Base-by-base conservation (phyloP, 2,888 invertebrate genomes). In the Hyles lineata region DNA sequence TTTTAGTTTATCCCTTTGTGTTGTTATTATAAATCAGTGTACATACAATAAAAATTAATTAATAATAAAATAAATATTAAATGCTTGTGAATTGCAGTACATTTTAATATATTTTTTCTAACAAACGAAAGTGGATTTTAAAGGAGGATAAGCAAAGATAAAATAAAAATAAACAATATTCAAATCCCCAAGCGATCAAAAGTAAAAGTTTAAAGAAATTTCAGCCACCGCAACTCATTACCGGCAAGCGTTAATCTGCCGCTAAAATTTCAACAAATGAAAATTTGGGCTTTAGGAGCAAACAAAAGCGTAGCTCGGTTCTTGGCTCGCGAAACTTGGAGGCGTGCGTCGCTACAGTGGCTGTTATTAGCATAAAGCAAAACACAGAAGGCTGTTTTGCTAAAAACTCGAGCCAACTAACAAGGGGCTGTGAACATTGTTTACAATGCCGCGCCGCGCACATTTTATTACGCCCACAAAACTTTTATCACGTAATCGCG, bases 391-490 rank as follows among this genome's bases (percentile, higher is more conserved):
- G 19, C 67, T 58, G 71, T 71, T 63, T 67, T 25, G 19, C 58
- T 35, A n/a, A 58, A 72, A 72, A 67, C 50, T 50, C 67, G 43
- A 55, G 21, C 32, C 58, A 58, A 58, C 32, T 62, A 55, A 23
- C 59, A 19, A 72, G 63, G 58, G 70, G 32, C 21, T 17, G 21
- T 23, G 23, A 67, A 74, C 74, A 55, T 35, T 63, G 58, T 17
- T 62, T 29, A 62, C 52, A 52, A 52, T 61, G 17, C 29, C 50
- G 50, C 55, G 61, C 32, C 19, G 75, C 72, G 78, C 80, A 77
- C 75, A 78, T 80, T 80, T 79, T 80, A 82, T 74, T 74, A 74
- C 74, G 70, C 59, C 72, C 73, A 74, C 79, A 76, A 78, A 80
- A 79, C 76, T 79, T 80, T 78, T 74, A 74, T 72, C 63, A 72